phyloP scores from a whole-genome alignment of 2,113 vertebrate genomes.

The Hemichromis elongatus region DNA sequence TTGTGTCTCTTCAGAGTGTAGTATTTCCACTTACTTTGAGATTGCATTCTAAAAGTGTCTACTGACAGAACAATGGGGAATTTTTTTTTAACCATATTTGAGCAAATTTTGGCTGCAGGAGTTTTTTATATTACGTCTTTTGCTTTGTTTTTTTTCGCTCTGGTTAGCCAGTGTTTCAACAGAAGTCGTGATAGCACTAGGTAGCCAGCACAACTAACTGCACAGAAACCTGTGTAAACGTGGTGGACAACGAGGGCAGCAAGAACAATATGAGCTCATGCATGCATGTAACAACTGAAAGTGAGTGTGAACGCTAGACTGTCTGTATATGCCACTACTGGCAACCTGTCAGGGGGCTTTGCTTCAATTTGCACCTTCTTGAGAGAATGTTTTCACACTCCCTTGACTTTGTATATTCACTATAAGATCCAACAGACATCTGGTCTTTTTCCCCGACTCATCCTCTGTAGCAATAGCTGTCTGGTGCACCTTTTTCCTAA shows the following conservation, averaged over 20 bases:
- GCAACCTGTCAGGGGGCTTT: background rate
- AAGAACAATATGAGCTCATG: background rate
- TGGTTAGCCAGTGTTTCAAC: background rate
- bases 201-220: background rate
- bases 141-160: background rate
- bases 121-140: background rate
- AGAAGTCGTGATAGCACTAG: background rate
- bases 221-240: background rate
- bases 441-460: background rate
- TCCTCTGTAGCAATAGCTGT: background rate
- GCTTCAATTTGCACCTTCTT: background rate
- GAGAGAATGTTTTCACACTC: background rate
- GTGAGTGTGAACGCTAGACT: background rate
- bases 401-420: background rate
- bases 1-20: background rate
- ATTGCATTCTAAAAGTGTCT: background rate
- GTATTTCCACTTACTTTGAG: background rate
- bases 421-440: background rate
- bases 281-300: background rate
- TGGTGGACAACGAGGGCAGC: background rate
- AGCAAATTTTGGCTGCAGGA: background rate
- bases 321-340: background rate
- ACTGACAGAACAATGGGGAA: background rate
- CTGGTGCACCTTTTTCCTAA: background rate
- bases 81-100: background rate